phyloP scores from a whole-genome alignment of 2,888 invertebrate genomes.

The Napeogenes inachia region DNA sequence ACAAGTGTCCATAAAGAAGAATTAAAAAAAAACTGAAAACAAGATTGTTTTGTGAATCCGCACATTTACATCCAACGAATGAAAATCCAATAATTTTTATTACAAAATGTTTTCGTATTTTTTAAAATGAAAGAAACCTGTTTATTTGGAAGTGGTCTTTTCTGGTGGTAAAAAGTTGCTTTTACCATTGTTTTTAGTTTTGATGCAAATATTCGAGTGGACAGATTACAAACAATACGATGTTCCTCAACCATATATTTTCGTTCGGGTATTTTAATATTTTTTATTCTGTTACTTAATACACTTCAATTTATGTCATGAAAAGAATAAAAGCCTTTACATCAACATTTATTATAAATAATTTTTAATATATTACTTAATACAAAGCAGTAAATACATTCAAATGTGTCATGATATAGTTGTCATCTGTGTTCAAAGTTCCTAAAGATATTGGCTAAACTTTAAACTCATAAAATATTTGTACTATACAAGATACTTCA shows the following conservation, averaged over 20 bases:
- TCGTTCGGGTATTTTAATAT: slow-evolving; percentile 4
- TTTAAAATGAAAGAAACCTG: slow-evolving; percentile 26
- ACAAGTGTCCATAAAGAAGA: slow-evolving; percentile 2
- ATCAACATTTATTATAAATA: not conserved
- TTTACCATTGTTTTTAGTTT: slow-evolving; percentile 29
- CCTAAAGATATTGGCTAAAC: no score
- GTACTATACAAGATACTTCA: no score
- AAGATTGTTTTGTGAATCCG: not conserved
- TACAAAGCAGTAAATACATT: no score
- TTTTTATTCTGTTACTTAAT: slow-evolving; percentile 4
- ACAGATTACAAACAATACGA: slow-evolving; percentile 26
- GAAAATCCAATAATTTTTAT: slow-evolving; percentile 23
- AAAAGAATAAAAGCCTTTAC: not conserved
- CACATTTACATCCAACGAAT: slow-evolving; percentile 8
- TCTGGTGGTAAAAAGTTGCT: slow-evolving; percentile 26
- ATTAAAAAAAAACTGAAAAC: slow-evolving; percentile 4
- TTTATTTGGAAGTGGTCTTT: slow-evolving; percentile 27
- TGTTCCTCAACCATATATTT: slow-evolving; percentile 4
- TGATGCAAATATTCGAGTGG: slow-evolving; percentile 29
- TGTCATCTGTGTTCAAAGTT: no score
- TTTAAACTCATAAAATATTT: no score
- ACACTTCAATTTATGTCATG: not conserved
- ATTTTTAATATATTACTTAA: no score
- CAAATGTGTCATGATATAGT: no score
- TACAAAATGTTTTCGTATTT: slow-evolving; percentile 25